Evolutionary conservation across 1,140 invertebrate genomes (phyloP).

Genomic region (Drosophila trapezifrons): DNA sequence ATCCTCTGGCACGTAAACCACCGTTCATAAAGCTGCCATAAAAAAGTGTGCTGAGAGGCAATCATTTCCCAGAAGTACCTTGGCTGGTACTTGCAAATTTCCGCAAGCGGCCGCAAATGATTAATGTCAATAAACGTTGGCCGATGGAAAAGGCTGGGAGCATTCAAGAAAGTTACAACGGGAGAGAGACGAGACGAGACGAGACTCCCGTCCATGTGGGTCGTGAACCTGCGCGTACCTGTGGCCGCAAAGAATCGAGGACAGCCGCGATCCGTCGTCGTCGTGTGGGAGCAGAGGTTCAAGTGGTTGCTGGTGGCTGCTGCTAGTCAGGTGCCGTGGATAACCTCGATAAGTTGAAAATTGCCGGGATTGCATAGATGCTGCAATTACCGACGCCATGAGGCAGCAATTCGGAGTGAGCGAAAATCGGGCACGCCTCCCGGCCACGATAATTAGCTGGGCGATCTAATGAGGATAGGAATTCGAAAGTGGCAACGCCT

Average conservation of each 20-base stretch:
- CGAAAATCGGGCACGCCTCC: slow-evolving; percentile 46
- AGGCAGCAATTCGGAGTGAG: slow-evolving; percentile 48
- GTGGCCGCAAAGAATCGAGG: slow-evolving; percentile 52
- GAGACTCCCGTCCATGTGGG: slow-evolving; percentile 50
- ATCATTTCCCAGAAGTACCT: slow-evolving; percentile 47
- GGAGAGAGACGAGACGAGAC: no score
- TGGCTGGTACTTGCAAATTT: slow-evolving; percentile 74
- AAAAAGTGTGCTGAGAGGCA: slow-evolving; percentile 44
- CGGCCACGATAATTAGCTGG: slow-evolving; percentile 57
- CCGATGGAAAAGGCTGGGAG: slow-evolving; percentile 45
- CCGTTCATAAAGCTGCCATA: slow-evolving; percentile 40
- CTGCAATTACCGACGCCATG: slow-evolving; percentile 52
- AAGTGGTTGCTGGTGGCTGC: slow-evolving; percentile 48
- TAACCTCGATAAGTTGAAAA: slow-evolving; percentile 65
- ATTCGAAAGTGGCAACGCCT: slow-evolving; percentile 47
- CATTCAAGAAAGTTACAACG: slow-evolving; percentile 45
- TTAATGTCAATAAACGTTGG: slow-evolving; percentile 76
- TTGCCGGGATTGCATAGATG: slow-evolving; percentile 40
- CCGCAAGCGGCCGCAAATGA: slow-evolving; percentile 72
- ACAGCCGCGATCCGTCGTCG: slow-evolving; percentile 64
- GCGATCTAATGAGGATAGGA: slow-evolving; percentile 63
- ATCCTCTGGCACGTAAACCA: slow-evolving; percentile 17
- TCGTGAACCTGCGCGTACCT: slow-evolving; percentile 63
- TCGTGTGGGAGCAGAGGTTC: slow-evolving; percentile 75
- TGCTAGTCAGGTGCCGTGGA: slow-evolving; percentile 44